Evolutionary conservation across 2,113 vertebrate species (phyloP).

Genomic region (Ginglymostoma cirratum): DNA sequence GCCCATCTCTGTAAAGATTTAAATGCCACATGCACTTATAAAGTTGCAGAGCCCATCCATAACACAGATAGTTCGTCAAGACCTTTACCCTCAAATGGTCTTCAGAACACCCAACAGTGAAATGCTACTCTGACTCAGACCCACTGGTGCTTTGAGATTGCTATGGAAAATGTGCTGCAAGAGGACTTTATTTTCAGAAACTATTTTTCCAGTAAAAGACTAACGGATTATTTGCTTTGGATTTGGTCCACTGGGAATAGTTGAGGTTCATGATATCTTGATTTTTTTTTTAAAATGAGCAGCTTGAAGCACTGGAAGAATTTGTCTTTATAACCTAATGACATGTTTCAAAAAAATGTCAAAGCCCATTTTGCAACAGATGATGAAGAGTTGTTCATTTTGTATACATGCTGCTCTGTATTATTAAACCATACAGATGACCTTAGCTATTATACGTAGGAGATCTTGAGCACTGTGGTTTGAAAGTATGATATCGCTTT

Average conservation of each 20-base stretch:
- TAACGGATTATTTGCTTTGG: background rate
- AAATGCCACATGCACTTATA: background rate
- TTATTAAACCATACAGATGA: background rate
- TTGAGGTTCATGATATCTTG: background rate
- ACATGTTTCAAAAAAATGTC: background rate
- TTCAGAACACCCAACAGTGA: background rate
- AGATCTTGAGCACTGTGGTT: background rate
- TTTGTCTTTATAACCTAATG: conserved; percentile 6
- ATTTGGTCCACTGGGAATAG: background rate
- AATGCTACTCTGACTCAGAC: background rate
- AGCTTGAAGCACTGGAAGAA: background rate
- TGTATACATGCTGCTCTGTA: background rate
- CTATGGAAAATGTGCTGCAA: background rate
- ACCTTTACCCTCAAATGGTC: too few relatives aligned
- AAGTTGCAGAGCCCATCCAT: too few relatives aligned
- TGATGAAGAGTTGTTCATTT: background rate
- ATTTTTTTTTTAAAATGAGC: conserved; percentile 21
- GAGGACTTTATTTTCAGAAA: conserved; percentile 15
- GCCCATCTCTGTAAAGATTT: background rate
- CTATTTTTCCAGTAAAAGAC: conserved; percentile 25
- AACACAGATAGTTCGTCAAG: background rate
- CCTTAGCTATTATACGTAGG: background rate
- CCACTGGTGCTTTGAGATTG: background rate
- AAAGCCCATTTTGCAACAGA: too few relatives aligned
- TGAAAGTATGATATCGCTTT: too few relatives aligned